These are phyloP conservation scores for Epicauta chinensis DNA, from an alignment of 1,140 invertebrate species.

Conservation along the genomic window DNA sequence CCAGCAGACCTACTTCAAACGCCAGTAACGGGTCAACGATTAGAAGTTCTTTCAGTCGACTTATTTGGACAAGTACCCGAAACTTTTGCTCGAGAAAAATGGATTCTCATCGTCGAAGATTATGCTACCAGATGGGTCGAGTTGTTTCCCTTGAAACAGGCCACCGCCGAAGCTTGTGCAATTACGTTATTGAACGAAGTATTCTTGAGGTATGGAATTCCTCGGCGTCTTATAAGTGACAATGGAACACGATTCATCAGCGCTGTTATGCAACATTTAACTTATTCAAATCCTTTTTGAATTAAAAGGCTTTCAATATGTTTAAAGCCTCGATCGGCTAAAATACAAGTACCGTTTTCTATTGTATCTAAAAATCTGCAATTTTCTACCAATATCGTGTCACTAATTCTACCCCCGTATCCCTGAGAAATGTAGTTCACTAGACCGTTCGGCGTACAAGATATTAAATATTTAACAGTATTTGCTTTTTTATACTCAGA, in stretches of 20 bases:
- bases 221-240: too few species aligned
- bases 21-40: too few species aligned
- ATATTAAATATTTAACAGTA: conserved; percentile 47
- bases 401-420: conserved; percentile 39
- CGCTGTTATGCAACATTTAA: too few species aligned
- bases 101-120: too few species aligned
- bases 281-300: conserved; percentile 27
- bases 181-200: conserved; percentile 25
- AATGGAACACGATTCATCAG: too few species aligned
- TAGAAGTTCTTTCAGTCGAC: too few species aligned
- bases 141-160: too few species aligned
- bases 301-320: conserved; percentile 32
- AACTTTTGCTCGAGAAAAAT: too few species aligned
- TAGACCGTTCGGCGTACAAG: conserved; percentile 42
- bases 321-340: conserved; percentile 41
- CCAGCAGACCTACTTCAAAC: too few species aligned
- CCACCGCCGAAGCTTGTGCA: conserved; percentile 22
- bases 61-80: too few species aligned
- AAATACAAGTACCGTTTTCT: conserved; percentile 22
- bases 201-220: conserved; percentile 29
- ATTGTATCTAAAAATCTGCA: conserved; percentile 36
- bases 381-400: conserved; percentile 37
- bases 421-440: conserved; percentile 42
- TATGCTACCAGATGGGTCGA: too few species aligned
- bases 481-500: conserved; percentile 46